Evolutionary conservation across 2,797 vertebrate genomes (phyloP), one percentile per base, ranked within the genome.

Genomic region (Tragopan temminckii): DNA sequence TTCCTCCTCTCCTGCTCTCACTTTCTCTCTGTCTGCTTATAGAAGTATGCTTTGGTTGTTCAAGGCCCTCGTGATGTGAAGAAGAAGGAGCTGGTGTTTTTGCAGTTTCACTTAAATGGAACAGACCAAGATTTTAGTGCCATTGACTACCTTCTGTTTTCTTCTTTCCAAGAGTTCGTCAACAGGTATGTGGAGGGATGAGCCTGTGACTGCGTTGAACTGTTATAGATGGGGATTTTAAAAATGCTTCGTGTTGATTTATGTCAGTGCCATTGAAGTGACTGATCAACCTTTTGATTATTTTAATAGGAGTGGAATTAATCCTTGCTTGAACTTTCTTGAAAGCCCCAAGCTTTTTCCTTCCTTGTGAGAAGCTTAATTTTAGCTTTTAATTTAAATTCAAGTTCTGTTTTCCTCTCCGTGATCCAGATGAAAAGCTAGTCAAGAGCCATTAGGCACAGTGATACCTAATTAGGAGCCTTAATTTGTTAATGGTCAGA

Each of bases 141-240:
- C 90, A 99, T 99, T 89, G 98, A 98, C 35, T 99, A 99, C 97
- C 98, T 99, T 96, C 98, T 99, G 24, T 99, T 99, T 97, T 98
- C 98, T 10, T 99, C 98, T 36, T 99, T 98, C 88, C 98, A 97
- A 18, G 98, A 99, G 70, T 97, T 99, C 31, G 94, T 90, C 68
- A 82, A 94, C 76, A 99, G 99, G 99, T 99, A 96, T 9, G 96
- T 69, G 42, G 79, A 88, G 23, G 46, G 42, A 23, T 24, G 62
- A 59, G n/a, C 12, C 72, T 85, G 20, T 57, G 58, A 36, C 25
- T 86, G 83, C 52, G 9, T 0, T 81, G 36, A 64, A 16, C 24
- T 84, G 84, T 79, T 16, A 19, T 50, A 4, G 9, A 3, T 71
- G n/a, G 3, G 2, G 3, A 46, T 79, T 84, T 82, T 3, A 5